A percentile compares a stretch with the other conserved stretches of the same genome.
Conservation (phyloP, 2,113 vertebrate species). For the Oryzias javanicus region DNA sequence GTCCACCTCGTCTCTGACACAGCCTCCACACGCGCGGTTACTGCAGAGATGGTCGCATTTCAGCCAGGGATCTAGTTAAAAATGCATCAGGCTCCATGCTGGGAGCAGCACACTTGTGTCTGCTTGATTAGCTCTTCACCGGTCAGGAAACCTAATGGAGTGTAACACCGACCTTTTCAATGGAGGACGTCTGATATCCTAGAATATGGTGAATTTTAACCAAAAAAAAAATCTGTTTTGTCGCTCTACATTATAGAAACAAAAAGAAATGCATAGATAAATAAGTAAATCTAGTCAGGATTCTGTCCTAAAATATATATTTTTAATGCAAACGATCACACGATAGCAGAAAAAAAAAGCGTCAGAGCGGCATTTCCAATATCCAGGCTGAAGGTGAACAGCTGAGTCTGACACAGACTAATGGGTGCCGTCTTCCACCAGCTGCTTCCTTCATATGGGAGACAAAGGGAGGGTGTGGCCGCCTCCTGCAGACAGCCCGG, state of each 20-base stretch:
- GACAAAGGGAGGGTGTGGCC: conserved; percentile 69
- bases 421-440: conserved; percentile 60
- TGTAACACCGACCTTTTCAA: conserved; percentile 32
- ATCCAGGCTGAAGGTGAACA: neutral
- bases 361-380: too few relatives aligned
- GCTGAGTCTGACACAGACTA: conserved; percentile 49
- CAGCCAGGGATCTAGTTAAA: conserved; percentile 63
- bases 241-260: too few relatives aligned
- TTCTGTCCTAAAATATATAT: too few relatives aligned
- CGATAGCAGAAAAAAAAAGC: too few relatives aligned
- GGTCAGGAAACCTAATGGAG: conserved; percentile 48
- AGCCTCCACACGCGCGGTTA: conserved; percentile 54
- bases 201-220: conserved; percentile 8
- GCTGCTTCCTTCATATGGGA: conserved; percentile 64
- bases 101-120: conserved; percentile 54
- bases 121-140: conserved; percentile 61
- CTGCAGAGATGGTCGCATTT: conserved; percentile 48
- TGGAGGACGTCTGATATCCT: conserved; percentile 18
- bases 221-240: neutral
- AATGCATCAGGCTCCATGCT: conserved; percentile 58
- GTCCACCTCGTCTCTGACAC: conserved; percentile 44
- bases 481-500: conserved; percentile 47
- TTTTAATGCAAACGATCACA: too few relatives aligned
- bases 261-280: too few relatives aligned
- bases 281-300: too few relatives aligned